Evolutionary conservation across 2,113 vertebrate genomes (phyloP), one percentile per base, ranked within the genome.

Genomic region (Puma concolor): DNA sequence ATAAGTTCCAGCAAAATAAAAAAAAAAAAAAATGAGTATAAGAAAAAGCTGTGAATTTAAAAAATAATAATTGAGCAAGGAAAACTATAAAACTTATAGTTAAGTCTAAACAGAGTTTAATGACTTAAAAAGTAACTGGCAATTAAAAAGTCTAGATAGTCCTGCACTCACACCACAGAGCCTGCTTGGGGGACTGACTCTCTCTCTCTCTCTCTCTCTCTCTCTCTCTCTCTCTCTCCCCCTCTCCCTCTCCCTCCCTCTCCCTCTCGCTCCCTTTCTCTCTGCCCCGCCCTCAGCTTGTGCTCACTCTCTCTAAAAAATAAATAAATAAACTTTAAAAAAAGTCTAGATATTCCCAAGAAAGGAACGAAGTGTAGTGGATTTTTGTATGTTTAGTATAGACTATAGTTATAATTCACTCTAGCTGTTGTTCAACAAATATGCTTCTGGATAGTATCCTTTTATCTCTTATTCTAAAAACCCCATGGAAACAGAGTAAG

Each of bases 61-160:
- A 91, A 95, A 50, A 69, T 69, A 83, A 44, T 44, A 89, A 38
- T 11, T 81, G 44, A 90, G 14, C 23, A 67, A 85, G 36, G 25
- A 52, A 60, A 33, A 74, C 38, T 33, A 12, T 67, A 67, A 90
- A 57, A 60, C 9, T 27, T 71, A 54, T 12, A 63, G 48, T 31
- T 52, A 69, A 52, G 4, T 60, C 19, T 60, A 82, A 60, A 66
- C 29, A 81, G 25, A 36, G 21, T 84, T 64, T 64, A 9, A 19
- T 79, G 77, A 60, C 81, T 67, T 74, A 79, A 84, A 52, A 97
- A 63, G 41, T 36, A 79, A 84, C 16, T 77, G 38, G 0, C 50
- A 52, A 82, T 87, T 50, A 82, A 95, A 38, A 84, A 71, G 64
- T 93, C 9, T 11, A 79, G 69, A 80, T 54, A 80, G 67, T 89